Base-by-base conservation (phyloP, 2,113 vertebrate genomes). In the Cyrtonyx montezumae region DNA sequence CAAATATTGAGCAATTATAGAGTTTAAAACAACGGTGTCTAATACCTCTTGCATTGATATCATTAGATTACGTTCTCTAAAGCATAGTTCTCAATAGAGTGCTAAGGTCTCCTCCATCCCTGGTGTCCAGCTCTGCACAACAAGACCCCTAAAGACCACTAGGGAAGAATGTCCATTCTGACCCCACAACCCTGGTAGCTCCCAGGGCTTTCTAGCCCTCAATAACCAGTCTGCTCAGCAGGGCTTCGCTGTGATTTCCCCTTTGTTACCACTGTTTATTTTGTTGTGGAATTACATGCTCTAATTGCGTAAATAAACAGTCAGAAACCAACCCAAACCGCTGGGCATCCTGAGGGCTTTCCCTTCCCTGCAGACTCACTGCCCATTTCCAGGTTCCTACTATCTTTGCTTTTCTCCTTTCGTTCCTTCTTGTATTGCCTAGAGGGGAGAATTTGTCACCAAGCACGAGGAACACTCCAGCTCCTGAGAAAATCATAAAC, bases 401-500 rank as follows among this genome's bases (percentile, higher is more conserved):
- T 81, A 3, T 32, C 67, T 87, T 76, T 79, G 42, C 68, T 84
- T 77, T 81, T 53, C 79, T 79, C 20, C 13, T 32, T 51, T 63
- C 48, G 8, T 49, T 14, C 21, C n/a, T 75, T 25, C 63, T 56
- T 5, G 4, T 34, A 56, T 75, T 93, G 82, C 94, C 96, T 61
- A 85, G 89, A 92, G 87, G 92, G 81, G 55, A 94, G 37, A 58
- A 93, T 87, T 94, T 91, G 81, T 89, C 84, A 71, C 93, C 40
- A 8, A 87, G 75, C 3, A 0, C 85, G 59, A 90, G 62, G 68
- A 82, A 89, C 63, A 62, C 79, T 92, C 84, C 46, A 77, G 79
- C 84, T 89, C 94, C 94, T 88, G 59, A 95, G 88, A 86, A 94
- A 93, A 90, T 30, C 85, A 23, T n/a, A 88, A 94, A 93, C 90